A percentile compares a stretch with the other conserved stretches of the same genome.
Evolutionary conservation across 2,797 vertebrate genomes (phyloP).

Genomic region (Hozukius guyotensis): DNA sequence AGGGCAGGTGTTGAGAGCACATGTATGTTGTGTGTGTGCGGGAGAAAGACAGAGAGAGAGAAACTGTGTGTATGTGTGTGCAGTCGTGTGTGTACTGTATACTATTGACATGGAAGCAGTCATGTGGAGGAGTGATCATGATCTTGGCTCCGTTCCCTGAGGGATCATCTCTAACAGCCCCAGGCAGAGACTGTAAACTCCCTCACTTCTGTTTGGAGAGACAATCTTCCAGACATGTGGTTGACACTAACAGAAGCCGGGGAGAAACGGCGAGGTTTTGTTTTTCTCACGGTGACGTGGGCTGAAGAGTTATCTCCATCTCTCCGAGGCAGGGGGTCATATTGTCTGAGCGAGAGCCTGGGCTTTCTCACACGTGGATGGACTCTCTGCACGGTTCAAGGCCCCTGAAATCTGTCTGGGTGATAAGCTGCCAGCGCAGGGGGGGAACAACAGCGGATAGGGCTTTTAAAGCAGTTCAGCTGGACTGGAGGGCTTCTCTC

Average conservation of each 20-base stretch:
- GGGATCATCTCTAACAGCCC: constrained; percentile 57
- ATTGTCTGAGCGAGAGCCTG: constrained; percentile 64
- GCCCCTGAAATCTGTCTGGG: constrained; percentile 81
- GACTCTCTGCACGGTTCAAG: constrained; percentile 78
- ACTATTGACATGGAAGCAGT: constrained; percentile 90
- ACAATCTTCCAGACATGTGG: constrained; percentile 36
- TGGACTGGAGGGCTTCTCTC: constrained; percentile 78
- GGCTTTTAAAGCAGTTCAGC: constrained; percentile 82
- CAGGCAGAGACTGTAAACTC: constrained; percentile 53
- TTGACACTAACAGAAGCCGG: constrained; percentile 43
- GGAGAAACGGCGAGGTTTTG: constrained; percentile 44
- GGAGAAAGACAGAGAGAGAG: constrained; percentile 6
- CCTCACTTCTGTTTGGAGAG: constrained; percentile 45
- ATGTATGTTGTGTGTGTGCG: constrained; percentile 31
- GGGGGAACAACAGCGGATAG: constrained; percentile 79
- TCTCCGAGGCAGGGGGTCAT: constrained; percentile 53
- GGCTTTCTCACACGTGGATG: constrained; percentile 75
- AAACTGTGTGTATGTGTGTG: not conserved
- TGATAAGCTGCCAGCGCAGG: constrained; percentile 80
- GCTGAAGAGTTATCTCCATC: constrained; percentile 57
- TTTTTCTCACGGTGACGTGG: constrained; percentile 60
- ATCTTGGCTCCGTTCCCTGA: constrained; percentile 66
- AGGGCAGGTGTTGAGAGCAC: constrained; percentile 75
- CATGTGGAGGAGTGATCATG: constrained; percentile 85
- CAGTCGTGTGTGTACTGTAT: constrained; percentile 21